Conservation (phyloP, 2,113 vertebrate species). For the Spilogale gracilis region DNA sequence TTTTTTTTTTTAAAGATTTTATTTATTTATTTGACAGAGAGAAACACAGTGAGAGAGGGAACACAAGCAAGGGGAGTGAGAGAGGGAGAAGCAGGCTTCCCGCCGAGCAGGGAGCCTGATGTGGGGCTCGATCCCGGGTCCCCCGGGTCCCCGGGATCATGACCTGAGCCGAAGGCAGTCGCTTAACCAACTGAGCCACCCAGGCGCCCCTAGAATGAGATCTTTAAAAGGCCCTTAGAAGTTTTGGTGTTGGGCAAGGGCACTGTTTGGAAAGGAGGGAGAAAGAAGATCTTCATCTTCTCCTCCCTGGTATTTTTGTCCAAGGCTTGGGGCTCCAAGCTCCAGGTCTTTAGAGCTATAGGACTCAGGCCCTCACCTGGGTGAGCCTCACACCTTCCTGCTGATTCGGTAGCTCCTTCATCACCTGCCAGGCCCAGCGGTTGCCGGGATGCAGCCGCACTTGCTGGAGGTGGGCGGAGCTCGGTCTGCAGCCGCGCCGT, state of each 20-base stretch:
- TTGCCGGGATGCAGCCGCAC: neutral
- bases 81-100: too few relatives aligned
- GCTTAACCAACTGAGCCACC: neutral
- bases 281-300: neutral
- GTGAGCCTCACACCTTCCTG: neutral
- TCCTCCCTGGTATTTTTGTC: neutral
- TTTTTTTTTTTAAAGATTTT: neutral
- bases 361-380: neutral
- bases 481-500: neutral
- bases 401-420: neutral
- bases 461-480: slow-evolving; percentile 62
- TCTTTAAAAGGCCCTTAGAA: neutral
- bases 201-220: neutral
- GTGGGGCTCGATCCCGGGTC: too few relatives aligned
- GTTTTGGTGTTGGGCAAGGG: neutral
- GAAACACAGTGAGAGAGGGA: too few relatives aligned
- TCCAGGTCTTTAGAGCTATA: neutral
- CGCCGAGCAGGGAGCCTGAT: too few relatives aligned
- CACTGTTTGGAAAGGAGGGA: neutral
- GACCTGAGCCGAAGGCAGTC: too few relatives aligned
- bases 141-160: too few relatives aligned
- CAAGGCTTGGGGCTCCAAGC: neutral
- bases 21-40: too few relatives aligned
- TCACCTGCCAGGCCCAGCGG: neutral
- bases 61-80: too few relatives aligned